A percentile compares a stretch with the other conserved stretches of the same genome.
Conservation (phyloP, 2,888 invertebrate species). For the Timandra comae region DNA sequence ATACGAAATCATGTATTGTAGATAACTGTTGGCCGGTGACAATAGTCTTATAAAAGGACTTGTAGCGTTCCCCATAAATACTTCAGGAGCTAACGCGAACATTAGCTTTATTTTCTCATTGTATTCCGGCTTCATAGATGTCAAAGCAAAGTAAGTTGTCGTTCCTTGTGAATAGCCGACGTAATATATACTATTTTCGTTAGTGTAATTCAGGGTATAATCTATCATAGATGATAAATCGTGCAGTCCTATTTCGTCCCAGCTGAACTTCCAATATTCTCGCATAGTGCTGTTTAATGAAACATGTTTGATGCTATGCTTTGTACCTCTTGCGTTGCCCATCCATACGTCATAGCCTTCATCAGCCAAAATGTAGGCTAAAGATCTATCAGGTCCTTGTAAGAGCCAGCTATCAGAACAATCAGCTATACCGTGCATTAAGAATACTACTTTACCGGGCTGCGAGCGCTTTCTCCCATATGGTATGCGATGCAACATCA, state of each 20-base stretch:
- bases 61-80: constrained; percentile 65
- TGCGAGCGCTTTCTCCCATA: constrained; percentile 15
- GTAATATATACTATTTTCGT: constrained; percentile 75
- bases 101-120: constrained; percentile 73
- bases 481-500: constrained; percentile 47
- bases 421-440: constrained; percentile 88
- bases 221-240: constrained; percentile 86
- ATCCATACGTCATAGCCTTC: constrained; percentile 87
- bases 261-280: constrained; percentile 72
- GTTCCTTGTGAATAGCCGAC: constrained; percentile 84
- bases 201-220: constrained; percentile 68
- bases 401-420: constrained; percentile 42
- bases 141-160: constrained; percentile 75
- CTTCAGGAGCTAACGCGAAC: constrained; percentile 77
- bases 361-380: constrained; percentile 80
- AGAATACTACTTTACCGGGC: constrained; percentile 68
- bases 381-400: constrained; percentile 77
- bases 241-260: constrained; percentile 83
- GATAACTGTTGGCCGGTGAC: constrained; percentile 31
- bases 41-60: constrained; percentile 46
- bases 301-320: constrained; percentile 43
- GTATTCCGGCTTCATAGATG: constrained; percentile 71
- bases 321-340: constrained; percentile 89
- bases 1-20: constrained; percentile 32
- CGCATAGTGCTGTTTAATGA: constrained; percentile 22